phyloP scores from a whole-genome alignment of 2,113 vertebrate species.

The Melanerpes aurifrons region DNA sequence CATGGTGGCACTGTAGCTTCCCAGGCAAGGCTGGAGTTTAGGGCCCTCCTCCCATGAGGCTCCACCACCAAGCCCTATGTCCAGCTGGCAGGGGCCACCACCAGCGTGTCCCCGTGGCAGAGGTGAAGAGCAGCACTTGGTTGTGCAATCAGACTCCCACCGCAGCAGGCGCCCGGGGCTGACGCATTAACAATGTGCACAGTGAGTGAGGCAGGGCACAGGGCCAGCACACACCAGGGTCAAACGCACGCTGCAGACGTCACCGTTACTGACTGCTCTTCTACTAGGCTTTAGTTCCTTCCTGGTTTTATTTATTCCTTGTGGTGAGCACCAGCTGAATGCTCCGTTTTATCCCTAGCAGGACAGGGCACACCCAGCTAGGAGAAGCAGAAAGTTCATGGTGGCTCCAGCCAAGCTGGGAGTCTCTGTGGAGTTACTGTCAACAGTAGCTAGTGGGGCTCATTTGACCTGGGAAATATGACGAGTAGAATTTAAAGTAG shows the following conservation, averaged over 20 bases:
- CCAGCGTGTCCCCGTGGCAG: background rate
- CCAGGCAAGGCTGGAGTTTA: background rate
- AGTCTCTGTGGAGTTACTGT: background rate
- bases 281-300: slow-evolving; percentile 20
- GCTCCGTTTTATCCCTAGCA: slow-evolving; percentile 10
- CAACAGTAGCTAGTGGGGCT: background rate
- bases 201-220: background rate
- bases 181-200: background rate
- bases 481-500: background rate
- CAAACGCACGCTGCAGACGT: background rate
- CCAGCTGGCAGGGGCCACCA: background rate
- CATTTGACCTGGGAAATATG: background rate
- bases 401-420: slow-evolving; percentile 18
- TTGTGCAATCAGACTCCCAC: background rate
- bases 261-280: background rate
- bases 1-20: background rate
- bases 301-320: slow-evolving; percentile 49
- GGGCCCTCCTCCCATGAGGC: background rate
- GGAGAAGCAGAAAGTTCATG: slow-evolving; percentile 25
- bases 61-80: background rate
- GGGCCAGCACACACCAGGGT: background rate
- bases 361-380: slow-evolving; percentile 42
- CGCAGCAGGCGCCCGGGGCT: background rate
- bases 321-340: slow-evolving; percentile 34
- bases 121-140: background rate